Evolutionary conservation across 2,888 invertebrate genomes (phyloP).

Genomic region (Clepsis dumicolana): DNA sequence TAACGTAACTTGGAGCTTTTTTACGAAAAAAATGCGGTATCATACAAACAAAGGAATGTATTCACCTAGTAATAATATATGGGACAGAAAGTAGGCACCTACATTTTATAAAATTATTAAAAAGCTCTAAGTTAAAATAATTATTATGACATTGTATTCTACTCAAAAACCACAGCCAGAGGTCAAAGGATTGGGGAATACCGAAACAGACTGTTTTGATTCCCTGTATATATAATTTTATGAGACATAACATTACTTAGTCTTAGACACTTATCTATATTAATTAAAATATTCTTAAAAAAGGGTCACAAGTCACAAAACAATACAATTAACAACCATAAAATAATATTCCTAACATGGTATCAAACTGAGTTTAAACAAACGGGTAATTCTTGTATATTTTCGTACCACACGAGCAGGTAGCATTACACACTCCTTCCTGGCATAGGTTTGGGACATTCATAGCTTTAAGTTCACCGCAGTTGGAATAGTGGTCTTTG

Average conservation of each 20-base stretch:
- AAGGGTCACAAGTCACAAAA: neutral
- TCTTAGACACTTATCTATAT: neutral
- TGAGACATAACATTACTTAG: neutral
- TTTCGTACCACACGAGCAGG: conserved; percentile 88
- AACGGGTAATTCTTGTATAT: conserved; percentile 63
- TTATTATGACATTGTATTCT: too few species aligned
- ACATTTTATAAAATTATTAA: too few species aligned
- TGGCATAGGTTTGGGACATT: conserved; percentile 64
- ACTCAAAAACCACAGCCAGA: too few species aligned
- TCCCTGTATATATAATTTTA: neutral
- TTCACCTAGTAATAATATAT: too few species aligned
- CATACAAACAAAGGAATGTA: too few species aligned
- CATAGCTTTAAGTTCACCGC: conserved; percentile 84
- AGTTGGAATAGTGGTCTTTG: conserved; percentile 91
- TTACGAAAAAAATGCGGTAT: too few species aligned
- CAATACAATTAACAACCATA: neutral
- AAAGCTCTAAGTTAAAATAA: too few species aligned
- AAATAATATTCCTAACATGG: neutral
- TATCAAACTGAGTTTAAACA: conserved; percentile 25
- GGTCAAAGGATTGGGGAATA: neutral
- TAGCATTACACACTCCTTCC: conserved; percentile 89
- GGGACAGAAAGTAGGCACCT: too few species aligned
- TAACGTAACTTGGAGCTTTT: too few species aligned
- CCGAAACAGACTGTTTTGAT: neutral
- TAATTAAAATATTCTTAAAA: neutral